These are phyloP conservation scores for Lacerta bilineata DNA, from an alignment of 2,797 vertebrate genomes.

Conservation along the genomic window DNA sequence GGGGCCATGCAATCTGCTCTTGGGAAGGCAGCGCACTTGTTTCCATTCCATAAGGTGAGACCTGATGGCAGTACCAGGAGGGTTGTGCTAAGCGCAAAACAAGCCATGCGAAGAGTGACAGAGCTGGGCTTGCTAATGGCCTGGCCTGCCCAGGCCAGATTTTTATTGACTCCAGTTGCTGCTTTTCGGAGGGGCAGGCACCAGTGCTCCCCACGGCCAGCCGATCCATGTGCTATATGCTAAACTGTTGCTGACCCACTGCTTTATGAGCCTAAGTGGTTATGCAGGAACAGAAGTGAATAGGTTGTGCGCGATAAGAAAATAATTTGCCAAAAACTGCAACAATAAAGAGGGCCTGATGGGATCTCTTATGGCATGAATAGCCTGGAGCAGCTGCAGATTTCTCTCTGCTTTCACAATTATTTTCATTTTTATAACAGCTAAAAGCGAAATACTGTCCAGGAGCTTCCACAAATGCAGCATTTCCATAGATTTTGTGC, in stretches of 20 bases:
- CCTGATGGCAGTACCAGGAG: conserved; percentile 52
- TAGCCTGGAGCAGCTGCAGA: conserved; percentile 86
- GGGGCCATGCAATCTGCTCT: neutral
- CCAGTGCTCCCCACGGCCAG: conserved; percentile 77
- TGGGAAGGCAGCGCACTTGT: conserved; percentile 25
- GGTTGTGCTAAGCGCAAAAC: conserved; percentile 26
- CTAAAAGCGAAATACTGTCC: conserved; percentile 82
- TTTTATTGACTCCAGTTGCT: conserved; percentile 85
- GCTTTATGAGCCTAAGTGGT: conserved; percentile 85
- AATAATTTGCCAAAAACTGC: conserved; percentile 89
- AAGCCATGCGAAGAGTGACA: conserved; percentile 65
- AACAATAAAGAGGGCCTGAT: conserved; percentile 85
- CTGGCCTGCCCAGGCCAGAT: conserved; percentile 73
- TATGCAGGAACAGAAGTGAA: conserved; percentile 87
- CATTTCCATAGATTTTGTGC: conserved; percentile 71
- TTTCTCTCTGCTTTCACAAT: conserved; percentile 85
- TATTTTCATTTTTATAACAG: conserved; percentile 87
- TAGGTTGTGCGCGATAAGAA: conserved; percentile 88
- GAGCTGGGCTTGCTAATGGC: conserved; percentile 64
- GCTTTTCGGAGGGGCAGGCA: conserved; percentile 77
- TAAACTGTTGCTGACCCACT: conserved; percentile 85
- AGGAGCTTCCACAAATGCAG: conserved; percentile 74
- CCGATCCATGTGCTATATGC: conserved; percentile 79
- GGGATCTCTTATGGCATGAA: conserved; percentile 86
- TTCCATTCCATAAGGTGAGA: conserved; percentile 56